phyloP scores from a whole-genome alignment of 2,113 vertebrate species.

The Pollimyrus isidori region DNA sequence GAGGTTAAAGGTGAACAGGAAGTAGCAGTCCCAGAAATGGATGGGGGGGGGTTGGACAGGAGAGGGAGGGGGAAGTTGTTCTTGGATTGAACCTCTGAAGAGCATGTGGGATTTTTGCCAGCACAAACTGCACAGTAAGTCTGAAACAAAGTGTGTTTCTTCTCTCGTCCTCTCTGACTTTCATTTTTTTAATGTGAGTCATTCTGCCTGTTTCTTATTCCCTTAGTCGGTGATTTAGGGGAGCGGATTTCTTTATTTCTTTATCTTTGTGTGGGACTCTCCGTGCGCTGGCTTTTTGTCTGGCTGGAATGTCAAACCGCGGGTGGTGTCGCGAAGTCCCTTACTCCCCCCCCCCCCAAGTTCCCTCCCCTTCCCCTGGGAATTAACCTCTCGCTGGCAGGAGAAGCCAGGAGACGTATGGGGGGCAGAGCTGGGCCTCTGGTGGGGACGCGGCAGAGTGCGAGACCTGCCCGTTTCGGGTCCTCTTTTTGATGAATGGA shows the following conservation, averaged over 20 bases:
- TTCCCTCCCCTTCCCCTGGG: background rate
- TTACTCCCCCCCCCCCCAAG: conserved; percentile 25
- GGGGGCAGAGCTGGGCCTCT: background rate
- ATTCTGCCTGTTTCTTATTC: background rate
- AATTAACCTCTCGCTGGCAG: conserved; percentile 44
- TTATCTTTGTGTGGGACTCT: background rate
- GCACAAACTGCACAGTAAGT: conserved; percentile 61
- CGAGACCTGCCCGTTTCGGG: no score
- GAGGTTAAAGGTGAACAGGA: conserved; percentile 70
- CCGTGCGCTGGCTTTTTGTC: conserved; percentile 17
- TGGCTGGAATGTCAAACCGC: conserved; percentile 41
- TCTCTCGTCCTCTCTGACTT: conserved; percentile 20
- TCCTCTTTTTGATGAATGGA: background rate
- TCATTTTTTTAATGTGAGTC: conserved; percentile 23
- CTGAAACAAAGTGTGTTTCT: conserved; percentile 50
- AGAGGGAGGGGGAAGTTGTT: conserved; percentile 54
- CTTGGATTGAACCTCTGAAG: conserved; percentile 50
- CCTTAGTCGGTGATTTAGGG: background rate
- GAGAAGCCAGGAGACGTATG: background rate
- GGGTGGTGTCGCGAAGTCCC: conserved; percentile 37
- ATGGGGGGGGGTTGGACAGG: conserved; percentile 13
- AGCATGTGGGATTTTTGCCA: conserved; percentile 57
- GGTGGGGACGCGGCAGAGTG: background rate
- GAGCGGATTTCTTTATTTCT: background rate
- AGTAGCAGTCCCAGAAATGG: conserved; percentile 46